Percentiles rank a stretch among this genome's conserved stretches.
These are phyloP conservation scores for Cuniculus paca DNA, from an alignment of 2,797 vertebrate species.

Conservation along the genomic window DNA sequence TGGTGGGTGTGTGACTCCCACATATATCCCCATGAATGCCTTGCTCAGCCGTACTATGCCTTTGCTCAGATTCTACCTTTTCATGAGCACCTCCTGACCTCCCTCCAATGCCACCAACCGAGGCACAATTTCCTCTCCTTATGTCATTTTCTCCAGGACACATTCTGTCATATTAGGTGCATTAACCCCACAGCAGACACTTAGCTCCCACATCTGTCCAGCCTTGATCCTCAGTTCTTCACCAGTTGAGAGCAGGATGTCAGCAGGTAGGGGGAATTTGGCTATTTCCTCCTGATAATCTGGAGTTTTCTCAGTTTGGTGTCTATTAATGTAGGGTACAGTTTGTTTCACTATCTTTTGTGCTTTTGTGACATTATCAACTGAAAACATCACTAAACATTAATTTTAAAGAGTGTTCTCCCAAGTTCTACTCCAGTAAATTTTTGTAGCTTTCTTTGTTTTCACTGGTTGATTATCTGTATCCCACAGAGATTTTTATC, in stretches of 20 bases:
- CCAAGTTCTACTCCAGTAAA: not conserved
- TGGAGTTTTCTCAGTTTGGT: not conserved
- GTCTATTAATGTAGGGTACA: not conserved
- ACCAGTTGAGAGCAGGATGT: not conserved
- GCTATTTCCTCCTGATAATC: not conserved
- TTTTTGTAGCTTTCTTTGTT: not conserved
- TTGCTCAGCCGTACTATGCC: not conserved
- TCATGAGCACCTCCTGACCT: not conserved
- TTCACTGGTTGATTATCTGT: not conserved
- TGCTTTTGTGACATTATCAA: not conserved
- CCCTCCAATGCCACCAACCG: not conserved
- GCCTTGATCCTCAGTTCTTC: not conserved
- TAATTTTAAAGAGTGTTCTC: not conserved
- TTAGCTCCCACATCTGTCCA: not conserved
- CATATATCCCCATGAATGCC: fast-evolving
- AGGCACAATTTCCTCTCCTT: not conserved
- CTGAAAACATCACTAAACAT: not conserved
- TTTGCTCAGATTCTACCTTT: not conserved
- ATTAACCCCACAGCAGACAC: not conserved
- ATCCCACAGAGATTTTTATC: not conserved
- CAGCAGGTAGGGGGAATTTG: not conserved
- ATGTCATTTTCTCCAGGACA: not conserved
- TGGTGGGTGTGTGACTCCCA: not conserved
- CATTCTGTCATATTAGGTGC: not conserved
- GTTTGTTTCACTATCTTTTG: not conserved